phyloP scores from a whole-genome alignment of 2,113 vertebrate genomes.

The Pelmatolapia mariae region DNA sequence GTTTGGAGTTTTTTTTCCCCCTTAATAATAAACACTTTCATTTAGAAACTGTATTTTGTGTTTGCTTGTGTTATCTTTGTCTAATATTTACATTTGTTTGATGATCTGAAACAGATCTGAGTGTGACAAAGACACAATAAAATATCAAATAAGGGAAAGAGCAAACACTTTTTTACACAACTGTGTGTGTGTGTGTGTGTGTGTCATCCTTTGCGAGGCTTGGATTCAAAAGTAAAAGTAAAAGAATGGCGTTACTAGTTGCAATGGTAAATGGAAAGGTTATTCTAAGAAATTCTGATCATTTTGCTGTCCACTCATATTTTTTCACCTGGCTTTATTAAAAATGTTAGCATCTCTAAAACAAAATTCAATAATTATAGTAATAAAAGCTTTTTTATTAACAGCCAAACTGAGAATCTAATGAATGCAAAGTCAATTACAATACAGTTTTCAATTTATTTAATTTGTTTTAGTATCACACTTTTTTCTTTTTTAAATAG shows the following conservation, averaged over 20 bases:
- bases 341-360: background rate
- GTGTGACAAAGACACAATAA: background rate
- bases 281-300: accelerated
- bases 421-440: background rate
- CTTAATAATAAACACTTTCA: background rate
- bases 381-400: background rate
- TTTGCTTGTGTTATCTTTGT: background rate
- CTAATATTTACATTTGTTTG: background rate
- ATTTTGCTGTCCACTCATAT: background rate
- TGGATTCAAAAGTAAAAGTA: background rate
- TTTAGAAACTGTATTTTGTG: background rate
- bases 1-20: accelerated
- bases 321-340: background rate
- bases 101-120: background rate
- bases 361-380: background rate
- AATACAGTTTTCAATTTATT: background rate
- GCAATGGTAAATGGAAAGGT: background rate
- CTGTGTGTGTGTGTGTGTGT: background rate
- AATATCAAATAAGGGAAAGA: background rate
- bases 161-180: background rate
- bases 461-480: background rate
- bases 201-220: background rate
- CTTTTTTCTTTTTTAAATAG: background rate
- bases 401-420: background rate
- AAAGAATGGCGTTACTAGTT: accelerated